Evolutionary conservation across 2,888 invertebrate species (phyloP).

Genomic region (Noctua janthe): DNA sequence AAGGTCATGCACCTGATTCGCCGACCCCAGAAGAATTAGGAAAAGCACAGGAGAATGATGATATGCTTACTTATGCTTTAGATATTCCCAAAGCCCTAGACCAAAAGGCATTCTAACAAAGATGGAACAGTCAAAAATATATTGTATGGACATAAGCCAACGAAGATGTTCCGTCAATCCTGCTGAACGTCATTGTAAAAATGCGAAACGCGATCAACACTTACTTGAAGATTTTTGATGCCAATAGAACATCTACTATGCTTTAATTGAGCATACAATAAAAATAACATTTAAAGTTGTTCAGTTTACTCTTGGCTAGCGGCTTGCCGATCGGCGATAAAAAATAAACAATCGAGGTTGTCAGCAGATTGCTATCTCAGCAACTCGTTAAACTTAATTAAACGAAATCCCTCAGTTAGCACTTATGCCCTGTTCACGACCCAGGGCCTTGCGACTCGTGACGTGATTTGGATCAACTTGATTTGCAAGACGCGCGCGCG

Average conservation of each 20-base stretch:
- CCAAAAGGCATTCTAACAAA: background rate
- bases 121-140: background rate
- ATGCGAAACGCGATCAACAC: background rate
- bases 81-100: too few relatives aligned
- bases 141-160: background rate
- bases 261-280: background rate
- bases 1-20: too few relatives aligned
- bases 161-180: background rate
- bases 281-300: background rate
- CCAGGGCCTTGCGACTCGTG: background rate
- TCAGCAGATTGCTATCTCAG: conserved; percentile 32
- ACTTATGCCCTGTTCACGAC: background rate
- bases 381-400: conserved; percentile 52
- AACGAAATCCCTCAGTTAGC: conserved; percentile 48
- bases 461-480: background rate
- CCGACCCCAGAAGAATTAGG: too few relatives aligned
- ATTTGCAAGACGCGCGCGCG: background rate
- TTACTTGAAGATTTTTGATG: background rate
- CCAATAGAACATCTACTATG: background rate
- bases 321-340: conserved; percentile 1
- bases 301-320: background rate
- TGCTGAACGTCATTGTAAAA: background rate
- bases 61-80: too few relatives aligned
- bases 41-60: too few relatives aligned
- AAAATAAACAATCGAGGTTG: conserved; percentile 29